These are phyloP conservation scores for Sinella curviseta DNA, from an alignment of 1,140 invertebrate species.

Conservation along the genomic window DNA sequence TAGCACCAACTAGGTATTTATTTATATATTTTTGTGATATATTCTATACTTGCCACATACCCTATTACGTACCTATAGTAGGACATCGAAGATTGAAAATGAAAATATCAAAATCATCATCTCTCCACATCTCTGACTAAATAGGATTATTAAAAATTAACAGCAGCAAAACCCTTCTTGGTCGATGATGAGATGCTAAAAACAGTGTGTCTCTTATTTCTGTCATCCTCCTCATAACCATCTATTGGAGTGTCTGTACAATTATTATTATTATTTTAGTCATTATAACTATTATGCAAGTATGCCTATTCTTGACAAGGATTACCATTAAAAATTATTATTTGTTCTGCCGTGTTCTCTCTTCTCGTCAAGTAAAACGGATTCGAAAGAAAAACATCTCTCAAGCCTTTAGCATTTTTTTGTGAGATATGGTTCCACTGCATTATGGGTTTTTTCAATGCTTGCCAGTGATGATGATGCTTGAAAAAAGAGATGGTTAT, in stretches of 20 bases:
- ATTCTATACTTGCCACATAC: background rate
- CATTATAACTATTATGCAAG: background rate
- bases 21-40: background rate
- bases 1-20: too few relatives aligned
- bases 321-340: constrained; percentile 19
- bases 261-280: background rate
- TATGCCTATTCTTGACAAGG: background rate
- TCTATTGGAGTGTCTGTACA: background rate
- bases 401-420: constrained; percentile 7
- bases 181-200: background rate
- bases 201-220: background rate
- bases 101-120: constrained; percentile 10
- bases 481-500: background rate
- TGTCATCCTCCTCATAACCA: background rate
- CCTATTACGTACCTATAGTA: too few relatives aligned
- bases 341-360: background rate
- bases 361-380: background rate
- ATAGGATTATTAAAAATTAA: background rate
- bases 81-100: background rate
- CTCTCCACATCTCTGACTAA: background rate
- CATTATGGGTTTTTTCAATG: background rate
- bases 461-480: background rate
- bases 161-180: background rate
- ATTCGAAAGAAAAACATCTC: constrained; percentile 10
- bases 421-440: background rate